Base-by-base conservation (phyloP, 2,797 vertebrate species). In the Hippopotamyrus pictus region DNA sequence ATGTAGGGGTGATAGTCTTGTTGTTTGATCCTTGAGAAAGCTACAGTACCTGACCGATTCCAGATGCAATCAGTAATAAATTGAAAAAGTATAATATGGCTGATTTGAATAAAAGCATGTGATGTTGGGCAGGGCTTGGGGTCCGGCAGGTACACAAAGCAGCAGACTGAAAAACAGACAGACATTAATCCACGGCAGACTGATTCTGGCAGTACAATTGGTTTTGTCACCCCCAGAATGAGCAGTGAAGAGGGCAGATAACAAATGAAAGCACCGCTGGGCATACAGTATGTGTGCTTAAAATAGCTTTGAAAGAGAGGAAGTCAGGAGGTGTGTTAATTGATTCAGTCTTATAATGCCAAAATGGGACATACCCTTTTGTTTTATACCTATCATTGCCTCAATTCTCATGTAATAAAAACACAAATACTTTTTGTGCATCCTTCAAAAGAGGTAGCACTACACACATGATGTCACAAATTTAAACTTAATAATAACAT, bases 171-270 rank as follows among this genome's bases (percentile, higher is more conserved):
- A 86, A 86, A 86, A 53, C 29, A 12, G 90, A 94, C 90, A 29
- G 91, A 90, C 92, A 94, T 93, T 95, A 94, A 95, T 94, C 93
- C 93, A 25, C 90, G 87, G 89, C 91, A 93, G 93, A 95, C 94
- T 93, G 93, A 93, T 92, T 94, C 92, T 92, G 92, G 93, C 93
- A 93, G 92, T 92, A 94, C 93, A 94, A 94, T 94, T 94, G 91
- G 92, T 94, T 95, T 95, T 95, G 94, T 95, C 94, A 95, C 92
- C 92, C 92, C 91, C 90, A 92, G 29, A 91, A 94, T 94, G 95
- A 94, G 93, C 92, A 94, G 92, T 90, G 90, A 69, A 91, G 89
- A 93, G 91, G 92, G 92, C 91, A 93, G 92, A 93, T 93, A 94
- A 94, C 93, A 92, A 94, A 94, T 94, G 93, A 93, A 88, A 93